phyloP scores from a whole-genome alignment of 2,797 vertebrate species.

The Synanceia verrucosa region DNA sequence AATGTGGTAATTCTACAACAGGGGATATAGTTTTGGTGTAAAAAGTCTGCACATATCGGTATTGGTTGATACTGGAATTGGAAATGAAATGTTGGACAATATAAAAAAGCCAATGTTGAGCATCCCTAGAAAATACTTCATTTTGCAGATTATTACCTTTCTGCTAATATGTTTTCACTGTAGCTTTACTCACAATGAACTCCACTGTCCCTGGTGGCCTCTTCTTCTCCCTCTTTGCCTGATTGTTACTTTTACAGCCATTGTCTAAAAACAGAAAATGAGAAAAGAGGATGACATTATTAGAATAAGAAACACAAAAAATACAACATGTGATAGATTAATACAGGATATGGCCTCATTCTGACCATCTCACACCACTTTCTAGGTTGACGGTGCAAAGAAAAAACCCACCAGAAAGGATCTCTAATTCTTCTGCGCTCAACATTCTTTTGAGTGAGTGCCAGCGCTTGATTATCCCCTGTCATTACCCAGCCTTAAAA shows the following conservation, averaged over 20 bases:
- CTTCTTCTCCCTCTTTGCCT: conserved; percentile 91
- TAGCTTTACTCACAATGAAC: conserved; percentile 87
- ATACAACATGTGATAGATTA: not conserved
- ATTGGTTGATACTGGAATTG: too few species aligned
- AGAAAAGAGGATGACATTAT: not conserved
- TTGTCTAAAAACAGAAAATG: conserved; percentile 78
- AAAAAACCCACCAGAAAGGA: not conserved
- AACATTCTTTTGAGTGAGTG: conserved; percentile 5
- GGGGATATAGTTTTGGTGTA: too few species aligned
- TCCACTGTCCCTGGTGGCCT: conserved; percentile 91
- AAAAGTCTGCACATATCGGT: too few species aligned
- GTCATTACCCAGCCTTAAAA: conserved; percentile 30
- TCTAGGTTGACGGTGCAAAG: not conserved
- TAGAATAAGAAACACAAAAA: not conserved
- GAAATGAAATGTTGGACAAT: too few species aligned
- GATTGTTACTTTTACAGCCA: conserved; percentile 82
- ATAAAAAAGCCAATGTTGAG: too few species aligned
- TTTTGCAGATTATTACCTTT: not conserved
- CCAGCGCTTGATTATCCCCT: conserved; percentile 1
- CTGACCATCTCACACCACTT: not conserved
- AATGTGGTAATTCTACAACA: too few species aligned
- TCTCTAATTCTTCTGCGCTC: not conserved
- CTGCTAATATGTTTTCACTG: not conserved
- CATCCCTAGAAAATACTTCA: not conserved
- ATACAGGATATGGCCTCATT: not conserved